A percentile compares a stretch with the other conserved stretches of the same genome.
These are phyloP conservation scores for Anagyrus pseudococci DNA, from an alignment of 2,888 invertebrate species.

Conservation along the genomic window DNA sequence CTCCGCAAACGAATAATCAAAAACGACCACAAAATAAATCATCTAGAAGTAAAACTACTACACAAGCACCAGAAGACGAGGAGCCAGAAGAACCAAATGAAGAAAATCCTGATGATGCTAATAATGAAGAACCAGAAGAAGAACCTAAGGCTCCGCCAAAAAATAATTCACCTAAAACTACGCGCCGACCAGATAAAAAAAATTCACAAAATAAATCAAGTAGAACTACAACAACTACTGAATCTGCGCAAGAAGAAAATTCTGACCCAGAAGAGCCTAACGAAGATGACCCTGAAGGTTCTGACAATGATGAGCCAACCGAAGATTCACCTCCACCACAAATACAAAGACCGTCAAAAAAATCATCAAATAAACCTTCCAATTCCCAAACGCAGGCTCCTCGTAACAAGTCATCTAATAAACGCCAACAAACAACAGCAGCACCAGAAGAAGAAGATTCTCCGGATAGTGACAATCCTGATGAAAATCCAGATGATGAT, in stretches of 20 bases:
- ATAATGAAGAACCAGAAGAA: background rate
- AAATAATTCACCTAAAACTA: constrained; percentile 2
- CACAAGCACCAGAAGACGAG: background rate
- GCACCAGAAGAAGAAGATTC: background rate
- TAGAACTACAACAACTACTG: background rate
- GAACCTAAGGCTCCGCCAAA: background rate
- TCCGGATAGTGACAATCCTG: background rate
- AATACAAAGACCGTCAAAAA: constrained; percentile 7
- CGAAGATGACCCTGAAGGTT: constrained; percentile 12
- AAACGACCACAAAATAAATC: background rate
- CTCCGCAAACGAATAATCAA: background rate
- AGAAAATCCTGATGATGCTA: background rate
- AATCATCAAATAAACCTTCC: no score
- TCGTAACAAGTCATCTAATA: background rate
- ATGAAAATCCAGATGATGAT: background rate
- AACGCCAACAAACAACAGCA: no score
- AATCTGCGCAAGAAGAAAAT: background rate
- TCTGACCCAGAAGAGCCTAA: background rate
- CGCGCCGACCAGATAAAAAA: background rate
- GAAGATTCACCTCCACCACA: constrained; percentile 11
- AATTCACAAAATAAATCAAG: background rate
- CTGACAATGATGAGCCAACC: background rate
- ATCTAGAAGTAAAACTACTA: background rate
- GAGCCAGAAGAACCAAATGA: constrained; percentile 3
- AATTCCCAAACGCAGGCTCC: background rate